phyloP scores from a whole-genome alignment of 2,113 vertebrate genomes.

The Orthonyx spaldingii region DNA sequence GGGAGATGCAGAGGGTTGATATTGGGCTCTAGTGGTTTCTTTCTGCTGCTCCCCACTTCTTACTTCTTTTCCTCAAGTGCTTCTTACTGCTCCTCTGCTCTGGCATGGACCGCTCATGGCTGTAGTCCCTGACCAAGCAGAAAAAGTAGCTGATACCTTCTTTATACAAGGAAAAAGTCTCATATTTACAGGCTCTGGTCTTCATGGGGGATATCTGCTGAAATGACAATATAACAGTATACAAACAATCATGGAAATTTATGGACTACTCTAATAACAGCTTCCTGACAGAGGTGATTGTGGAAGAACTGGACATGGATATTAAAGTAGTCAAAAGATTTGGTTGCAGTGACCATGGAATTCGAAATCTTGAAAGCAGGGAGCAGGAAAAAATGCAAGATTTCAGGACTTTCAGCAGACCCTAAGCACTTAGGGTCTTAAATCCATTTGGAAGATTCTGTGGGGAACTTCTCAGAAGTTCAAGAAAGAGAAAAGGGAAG shows the following conservation, averaged over 20 bases:
- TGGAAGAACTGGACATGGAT: background rate
- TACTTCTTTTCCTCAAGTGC: background rate
- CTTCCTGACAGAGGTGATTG: background rate
- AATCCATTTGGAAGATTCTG: background rate
- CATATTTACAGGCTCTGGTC: background rate
- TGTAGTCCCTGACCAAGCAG: background rate
- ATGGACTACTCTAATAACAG: background rate
- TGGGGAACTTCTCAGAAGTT: background rate
- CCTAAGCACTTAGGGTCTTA: background rate
- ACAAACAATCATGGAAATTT: background rate
- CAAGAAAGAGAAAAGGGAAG: background rate
- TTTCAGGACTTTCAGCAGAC: background rate
- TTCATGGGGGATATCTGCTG: background rate
- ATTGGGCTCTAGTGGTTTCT: background rate
- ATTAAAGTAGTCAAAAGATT: background rate
- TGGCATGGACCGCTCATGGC: rapidly evolving
- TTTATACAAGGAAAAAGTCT: background rate
- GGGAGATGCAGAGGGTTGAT: background rate
- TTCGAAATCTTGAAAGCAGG: background rate
- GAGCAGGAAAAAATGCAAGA: background rate
- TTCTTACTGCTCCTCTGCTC: background rate
- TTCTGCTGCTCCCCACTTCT: background rate
- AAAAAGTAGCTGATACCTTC: background rate
- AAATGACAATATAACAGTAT: background rate
- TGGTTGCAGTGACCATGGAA: background rate